Evolutionary conservation across 2,113 vertebrate species (phyloP).

Genomic region (Brachypteracias leptosomus): DNA sequence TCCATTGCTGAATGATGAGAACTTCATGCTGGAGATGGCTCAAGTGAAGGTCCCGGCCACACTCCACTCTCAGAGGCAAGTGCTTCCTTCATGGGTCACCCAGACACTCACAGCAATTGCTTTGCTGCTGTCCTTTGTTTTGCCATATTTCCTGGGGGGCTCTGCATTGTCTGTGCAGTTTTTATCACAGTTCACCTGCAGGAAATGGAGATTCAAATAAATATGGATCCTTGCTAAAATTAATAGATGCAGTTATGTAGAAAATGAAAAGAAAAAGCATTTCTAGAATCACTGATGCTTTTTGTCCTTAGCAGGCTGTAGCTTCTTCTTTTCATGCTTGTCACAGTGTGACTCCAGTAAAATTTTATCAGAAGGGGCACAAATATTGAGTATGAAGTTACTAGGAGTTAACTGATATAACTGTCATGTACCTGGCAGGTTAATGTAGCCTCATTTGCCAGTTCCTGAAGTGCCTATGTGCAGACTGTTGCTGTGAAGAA

Average conservation of each 20-base stretch:
- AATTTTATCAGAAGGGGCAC: not conserved
- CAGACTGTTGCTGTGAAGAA: not conserved
- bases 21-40: not conserved
- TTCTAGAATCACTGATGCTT: not conserved
- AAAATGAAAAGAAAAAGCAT: not conserved
- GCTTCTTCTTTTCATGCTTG: not conserved
- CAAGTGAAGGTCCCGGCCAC: not conserved
- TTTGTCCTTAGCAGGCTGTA: not conserved
- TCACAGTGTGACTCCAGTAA: not conserved
- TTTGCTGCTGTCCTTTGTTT: not conserved
- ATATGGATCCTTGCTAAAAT: not conserved
- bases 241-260: not conserved
- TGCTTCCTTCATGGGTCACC: not conserved
- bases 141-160: not conserved
- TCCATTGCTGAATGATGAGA: not conserved
- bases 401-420: not conserved
- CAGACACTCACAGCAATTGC: not conserved
- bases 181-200: not conserved
- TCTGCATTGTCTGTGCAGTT: not conserved
- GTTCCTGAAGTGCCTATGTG: not conserved
- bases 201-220: not conserved
- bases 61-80: accelerated
- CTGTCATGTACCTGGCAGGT: not conserved
- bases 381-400: not conserved
- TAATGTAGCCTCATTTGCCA: not conserved